These are phyloP conservation scores for Apis florea DNA, from an alignment of 1,140 invertebrate genomes.

Conservation along the genomic window DNA sequence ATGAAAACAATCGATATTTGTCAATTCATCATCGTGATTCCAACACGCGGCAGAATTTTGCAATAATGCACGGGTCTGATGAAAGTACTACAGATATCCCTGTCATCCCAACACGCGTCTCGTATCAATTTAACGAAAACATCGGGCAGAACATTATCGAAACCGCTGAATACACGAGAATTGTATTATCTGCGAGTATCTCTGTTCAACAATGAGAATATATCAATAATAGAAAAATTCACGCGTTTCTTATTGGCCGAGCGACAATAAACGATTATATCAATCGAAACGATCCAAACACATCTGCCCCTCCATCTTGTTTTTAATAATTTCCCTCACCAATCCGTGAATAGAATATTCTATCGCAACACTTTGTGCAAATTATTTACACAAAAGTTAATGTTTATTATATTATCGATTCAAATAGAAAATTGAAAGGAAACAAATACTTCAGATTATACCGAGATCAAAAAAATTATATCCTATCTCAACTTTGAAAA, in stretches of 20 bases:
- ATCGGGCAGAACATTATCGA: conserved; percentile 24
- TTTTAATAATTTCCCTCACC: not conserved
- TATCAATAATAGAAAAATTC: conserved; percentile 41
- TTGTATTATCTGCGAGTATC: conserved; percentile 32
- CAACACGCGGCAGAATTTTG: conserved; percentile 28
- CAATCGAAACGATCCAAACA: not conserved
- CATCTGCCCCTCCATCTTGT: not conserved
- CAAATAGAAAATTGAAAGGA: not conserved
- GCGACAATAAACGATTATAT: conserved; percentile 44
- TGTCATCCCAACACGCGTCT: conserved; percentile 35
- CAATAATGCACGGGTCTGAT: conserved; percentile 52
- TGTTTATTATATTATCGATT: not conserved
- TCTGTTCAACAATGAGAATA: conserved; percentile 43
- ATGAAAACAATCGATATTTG: too few species aligned
- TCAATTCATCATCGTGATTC: conserved; percentile 35
- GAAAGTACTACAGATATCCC: conserved; percentile 47
- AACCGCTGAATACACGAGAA: not conserved
- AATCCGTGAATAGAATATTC: not conserved
- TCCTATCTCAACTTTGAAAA: not conserved
- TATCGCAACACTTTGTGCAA: too few species aligned
- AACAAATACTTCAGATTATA: not conserved
- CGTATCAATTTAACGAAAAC: conserved; percentile 34
- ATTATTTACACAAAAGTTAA: too few species aligned
- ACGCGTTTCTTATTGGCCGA: conserved; percentile 21
- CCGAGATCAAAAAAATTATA: not conserved